Evolutionary conservation across 2,113 vertebrate genomes (phyloP).

Genomic region (Epinephelus cyanopodus): DNA sequence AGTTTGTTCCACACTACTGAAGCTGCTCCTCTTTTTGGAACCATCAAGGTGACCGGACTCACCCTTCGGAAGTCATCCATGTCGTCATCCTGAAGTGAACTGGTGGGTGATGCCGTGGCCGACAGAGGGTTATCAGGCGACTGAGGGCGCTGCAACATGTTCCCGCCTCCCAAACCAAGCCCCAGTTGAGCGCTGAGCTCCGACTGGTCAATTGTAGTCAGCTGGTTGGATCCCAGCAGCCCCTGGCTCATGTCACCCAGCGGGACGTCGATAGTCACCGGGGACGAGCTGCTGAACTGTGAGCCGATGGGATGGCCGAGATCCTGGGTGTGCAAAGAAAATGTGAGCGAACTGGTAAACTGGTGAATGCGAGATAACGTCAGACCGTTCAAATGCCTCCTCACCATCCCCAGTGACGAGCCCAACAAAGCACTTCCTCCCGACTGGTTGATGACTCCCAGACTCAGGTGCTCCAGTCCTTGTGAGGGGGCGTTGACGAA

Average conservation of each 20-base stretch:
- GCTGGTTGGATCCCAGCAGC: conserved; percentile 88
- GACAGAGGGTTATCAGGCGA: conserved; percentile 90
- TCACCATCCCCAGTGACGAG: conserved; percentile 77
- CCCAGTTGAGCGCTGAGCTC: conserved; percentile 93
- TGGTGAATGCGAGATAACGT: rapidly evolving
- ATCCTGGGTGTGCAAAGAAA: conserved; percentile 79
- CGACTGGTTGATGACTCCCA: conserved; percentile 89
- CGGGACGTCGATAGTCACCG: conserved; percentile 91
- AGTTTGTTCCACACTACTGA: too few relatives aligned
- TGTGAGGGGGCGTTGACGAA: conserved; percentile 80
- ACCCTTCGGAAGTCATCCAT: conserved; percentile 91
- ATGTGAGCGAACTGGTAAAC: too few relatives aligned
- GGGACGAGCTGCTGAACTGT: conserved; percentile 90
- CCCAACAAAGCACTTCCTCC: conserved; percentile 85
- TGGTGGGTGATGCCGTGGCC: conserved; percentile 87
- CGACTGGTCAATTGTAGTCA: conserved; percentile 94
- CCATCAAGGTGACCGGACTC: neutral
- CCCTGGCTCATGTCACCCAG: conserved; percentile 89
- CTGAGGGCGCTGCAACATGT: conserved; percentile 85
- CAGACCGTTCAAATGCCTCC: neutral
- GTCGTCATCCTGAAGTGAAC: conserved; percentile 92
- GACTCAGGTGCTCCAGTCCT: conserved; percentile 88
- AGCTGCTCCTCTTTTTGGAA: too few relatives aligned
- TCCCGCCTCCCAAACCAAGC: conserved; percentile 87
- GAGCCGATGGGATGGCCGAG: conserved; percentile 91